Evolutionary conservation across 2,888 invertebrate genomes (phyloP).

Genomic region (Belgica antarctica): DNA sequence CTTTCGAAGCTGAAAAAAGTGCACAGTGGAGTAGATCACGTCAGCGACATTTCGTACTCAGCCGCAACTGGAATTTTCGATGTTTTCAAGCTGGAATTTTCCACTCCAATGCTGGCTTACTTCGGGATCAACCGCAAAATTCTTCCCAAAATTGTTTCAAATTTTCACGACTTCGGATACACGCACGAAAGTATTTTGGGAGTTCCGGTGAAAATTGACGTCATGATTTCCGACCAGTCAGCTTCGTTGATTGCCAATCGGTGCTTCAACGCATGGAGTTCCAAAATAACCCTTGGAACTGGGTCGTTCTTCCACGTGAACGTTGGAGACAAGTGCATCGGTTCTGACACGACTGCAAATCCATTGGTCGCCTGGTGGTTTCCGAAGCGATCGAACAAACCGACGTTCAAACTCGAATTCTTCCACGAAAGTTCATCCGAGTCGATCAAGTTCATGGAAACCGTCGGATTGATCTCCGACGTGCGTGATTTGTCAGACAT

Average conservation of each 20-base stretch:
- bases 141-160: constrained; percentile 78
- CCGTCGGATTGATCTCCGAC: constrained; percentile 61
- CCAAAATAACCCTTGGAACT: constrained; percentile 72
- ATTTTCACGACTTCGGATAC: constrained; percentile 70
- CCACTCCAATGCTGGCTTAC: constrained; percentile 66
- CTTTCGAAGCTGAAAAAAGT: constrained; percentile 69
- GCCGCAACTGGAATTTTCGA: constrained; percentile 92
- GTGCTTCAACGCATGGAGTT: constrained; percentile 70
- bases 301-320: constrained; percentile 86
- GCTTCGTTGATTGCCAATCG: constrained; percentile 86
- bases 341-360: constrained; percentile 80
- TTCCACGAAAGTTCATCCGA: constrained; percentile 46
- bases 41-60: constrained; percentile 87
- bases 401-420: constrained; percentile 75
- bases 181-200: constrained; percentile 71
- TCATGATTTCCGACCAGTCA: constrained; percentile 70
- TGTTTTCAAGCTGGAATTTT: constrained; percentile 87
- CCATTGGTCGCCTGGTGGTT: constrained; percentile 87
- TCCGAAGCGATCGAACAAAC: constrained; percentile 57
- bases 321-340: constrained; percentile 72
- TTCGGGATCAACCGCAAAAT: constrained; percentile 66
- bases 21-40: constrained; percentile 57
- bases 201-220: constrained; percentile 70
- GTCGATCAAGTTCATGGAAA: constrained; percentile 7
- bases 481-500: constrained; percentile 66